Conservation (phyloP, 2,888 invertebrate species). For the Linnaemya tessellans region DNA sequence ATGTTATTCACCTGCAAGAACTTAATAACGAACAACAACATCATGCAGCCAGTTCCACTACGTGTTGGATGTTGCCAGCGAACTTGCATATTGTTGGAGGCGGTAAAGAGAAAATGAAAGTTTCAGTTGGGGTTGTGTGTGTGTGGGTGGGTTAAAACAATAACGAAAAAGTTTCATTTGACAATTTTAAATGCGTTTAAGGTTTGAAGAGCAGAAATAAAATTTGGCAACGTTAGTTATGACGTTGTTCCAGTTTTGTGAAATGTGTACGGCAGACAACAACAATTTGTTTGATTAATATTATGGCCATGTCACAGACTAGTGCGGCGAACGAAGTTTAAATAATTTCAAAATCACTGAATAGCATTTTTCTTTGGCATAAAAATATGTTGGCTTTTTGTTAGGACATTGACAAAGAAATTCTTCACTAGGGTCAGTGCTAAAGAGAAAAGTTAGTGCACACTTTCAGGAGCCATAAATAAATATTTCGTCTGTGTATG, state of each 20-base stretch:
- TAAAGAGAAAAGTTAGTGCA: too few species aligned
- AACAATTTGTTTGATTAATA: too few species aligned
- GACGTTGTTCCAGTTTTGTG: neutral
- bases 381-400: too few species aligned
- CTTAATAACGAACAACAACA: conserved; percentile 41
- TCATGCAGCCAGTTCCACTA: neutral
- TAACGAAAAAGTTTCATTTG: neutral
- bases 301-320: too few species aligned
- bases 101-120: conserved; percentile 31
- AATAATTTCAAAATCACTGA: too few species aligned
- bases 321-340: too few species aligned
- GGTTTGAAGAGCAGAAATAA: neutral
- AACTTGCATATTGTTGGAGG: conserved; percentile 14
- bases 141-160: neutral
- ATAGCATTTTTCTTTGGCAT: too few species aligned
- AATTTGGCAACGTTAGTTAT: neutral
- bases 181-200: neutral
- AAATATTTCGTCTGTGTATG: too few species aligned
- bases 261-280: neutral
- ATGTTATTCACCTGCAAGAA: conserved; percentile 68
- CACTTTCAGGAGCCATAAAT: too few species aligned
- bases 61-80: conserved; percentile 50
- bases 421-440: too few species aligned
- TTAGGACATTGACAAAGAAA: too few species aligned
- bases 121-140: neutral